These are phyloP conservation scores for Scelioninae gen. 1 DNA, from an alignment of 2,888 invertebrate genomes.

Conservation along the genomic window DNA sequence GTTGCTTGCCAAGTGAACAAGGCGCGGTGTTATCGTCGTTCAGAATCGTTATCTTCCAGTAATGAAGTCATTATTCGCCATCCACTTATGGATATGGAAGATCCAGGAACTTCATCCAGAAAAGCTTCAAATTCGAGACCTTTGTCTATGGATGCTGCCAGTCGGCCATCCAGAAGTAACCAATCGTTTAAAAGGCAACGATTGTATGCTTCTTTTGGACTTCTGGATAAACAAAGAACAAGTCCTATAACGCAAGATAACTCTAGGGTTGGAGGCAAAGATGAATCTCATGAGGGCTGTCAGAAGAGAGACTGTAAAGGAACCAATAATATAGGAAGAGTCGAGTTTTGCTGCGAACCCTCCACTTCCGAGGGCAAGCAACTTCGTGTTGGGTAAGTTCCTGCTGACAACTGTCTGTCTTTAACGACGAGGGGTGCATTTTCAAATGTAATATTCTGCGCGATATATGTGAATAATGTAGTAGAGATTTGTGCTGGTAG, in stretches of 20 bases:
- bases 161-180: constrained; percentile 30
- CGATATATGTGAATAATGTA: background rate
- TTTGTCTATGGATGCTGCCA: constrained; percentile 19
- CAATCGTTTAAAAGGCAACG: constrained; percentile 65
- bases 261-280: constrained; percentile 70
- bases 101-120: background rate
- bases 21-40: background rate
- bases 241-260: constrained; percentile 25
- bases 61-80: constrained; percentile 63
- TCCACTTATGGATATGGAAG: constrained; percentile 24
- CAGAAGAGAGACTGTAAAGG: constrained; percentile 35
- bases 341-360: constrained; percentile 69
- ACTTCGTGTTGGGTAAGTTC: constrained; percentile 60
- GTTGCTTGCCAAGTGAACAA: constrained; percentile 48
- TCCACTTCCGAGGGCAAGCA: constrained; percentile 72
- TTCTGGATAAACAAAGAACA: constrained; percentile 45
- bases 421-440: constrained; percentile 15
- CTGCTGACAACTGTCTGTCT: constrained; percentile 21
- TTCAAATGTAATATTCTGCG: constrained; percentile 6
- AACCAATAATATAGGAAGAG: constrained; percentile 46
- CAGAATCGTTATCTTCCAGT: constrained; percentile 26
- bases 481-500: no score
- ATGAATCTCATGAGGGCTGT: constrained; percentile 5
- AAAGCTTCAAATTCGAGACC: constrained; percentile 3
- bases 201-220: constrained; percentile 66